phyloP scores from a whole-genome alignment of 1,140 invertebrate species.

The Scaptomyza hsui region DNA sequence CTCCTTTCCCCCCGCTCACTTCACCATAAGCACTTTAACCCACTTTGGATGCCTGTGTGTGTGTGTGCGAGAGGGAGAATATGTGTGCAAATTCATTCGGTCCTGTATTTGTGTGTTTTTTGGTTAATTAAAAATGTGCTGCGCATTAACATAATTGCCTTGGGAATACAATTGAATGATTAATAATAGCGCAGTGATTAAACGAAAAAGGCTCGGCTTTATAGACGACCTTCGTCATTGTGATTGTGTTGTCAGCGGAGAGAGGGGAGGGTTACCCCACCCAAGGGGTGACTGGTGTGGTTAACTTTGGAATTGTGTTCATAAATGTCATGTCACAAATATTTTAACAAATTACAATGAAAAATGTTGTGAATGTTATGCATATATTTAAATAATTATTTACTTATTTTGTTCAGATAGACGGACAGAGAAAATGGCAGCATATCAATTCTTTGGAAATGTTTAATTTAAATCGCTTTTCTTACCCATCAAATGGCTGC shows the following conservation, averaged over 20 bases:
- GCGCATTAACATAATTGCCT: slow-evolving; percentile 65
- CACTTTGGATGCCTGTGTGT: slow-evolving; percentile 37
- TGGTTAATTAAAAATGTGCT: slow-evolving; percentile 68
- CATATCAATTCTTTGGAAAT: too few species aligned
- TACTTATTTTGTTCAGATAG: too few species aligned
- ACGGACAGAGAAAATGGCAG: too few species aligned
- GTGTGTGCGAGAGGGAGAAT: slow-evolving; percentile 5
- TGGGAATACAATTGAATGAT: slow-evolving; percentile 69
- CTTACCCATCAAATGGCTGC: neutral
- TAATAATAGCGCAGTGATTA: slow-evolving; percentile 66
- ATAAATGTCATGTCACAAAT: neutral
- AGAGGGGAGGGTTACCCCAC: neutral
- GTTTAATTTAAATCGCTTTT: neutral
- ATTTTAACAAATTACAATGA: neutral
- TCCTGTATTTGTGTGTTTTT: slow-evolving; percentile 8
- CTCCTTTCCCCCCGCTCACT: slow-evolving; percentile 12
- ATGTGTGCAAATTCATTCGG: slow-evolving; percentile 9
- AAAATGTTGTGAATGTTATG: neutral
- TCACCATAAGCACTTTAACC: slow-evolving; percentile 51
- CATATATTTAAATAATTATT: too few species aligned
- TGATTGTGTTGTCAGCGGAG: slow-evolving; percentile 7
- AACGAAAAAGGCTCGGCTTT: slow-evolving; percentile 44
- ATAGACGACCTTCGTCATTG: slow-evolving; percentile 45
- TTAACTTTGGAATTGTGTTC: slow-evolving; percentile 3
- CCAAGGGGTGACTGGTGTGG: neutral